phyloP scores from a whole-genome alignment of 2,797 vertebrate species.

The Craterocephalus amniculus region DNA sequence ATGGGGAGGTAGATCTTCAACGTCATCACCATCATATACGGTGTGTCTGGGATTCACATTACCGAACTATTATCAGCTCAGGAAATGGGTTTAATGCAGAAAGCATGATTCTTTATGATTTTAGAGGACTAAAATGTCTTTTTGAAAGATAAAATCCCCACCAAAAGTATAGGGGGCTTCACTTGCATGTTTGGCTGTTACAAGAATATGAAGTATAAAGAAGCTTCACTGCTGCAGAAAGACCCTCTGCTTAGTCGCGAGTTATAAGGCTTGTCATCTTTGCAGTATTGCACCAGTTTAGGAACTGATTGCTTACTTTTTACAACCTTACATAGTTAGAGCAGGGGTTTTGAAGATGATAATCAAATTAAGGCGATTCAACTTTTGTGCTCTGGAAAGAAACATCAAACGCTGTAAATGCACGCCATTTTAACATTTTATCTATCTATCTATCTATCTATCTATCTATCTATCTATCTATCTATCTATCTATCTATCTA shows the following conservation, averaged over 20 bases:
- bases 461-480: no score
- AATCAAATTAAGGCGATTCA: no score
- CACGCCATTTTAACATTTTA: no score
- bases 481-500: no score
- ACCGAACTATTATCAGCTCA: slow-evolving; percentile 24
- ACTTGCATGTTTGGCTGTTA: slow-evolving; percentile 10
- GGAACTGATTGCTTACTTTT: neutral
- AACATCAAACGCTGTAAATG: neutral
- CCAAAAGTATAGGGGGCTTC: neutral
- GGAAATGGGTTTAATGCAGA: neutral
- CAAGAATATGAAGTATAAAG: neutral
- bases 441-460: no score
- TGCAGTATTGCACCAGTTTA: neutral
- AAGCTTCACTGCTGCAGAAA: no score
- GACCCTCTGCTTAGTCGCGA: neutral
- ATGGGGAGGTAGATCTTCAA: slow-evolving; percentile 54
- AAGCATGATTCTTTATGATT: no score
- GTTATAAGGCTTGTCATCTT: neutral
- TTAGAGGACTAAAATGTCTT: neutral
- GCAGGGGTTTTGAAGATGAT: no score
- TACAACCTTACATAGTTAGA: no score
- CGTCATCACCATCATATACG: slow-evolving; percentile 35
- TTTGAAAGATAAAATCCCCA: neutral
- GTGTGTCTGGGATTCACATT: slow-evolving; percentile 43
- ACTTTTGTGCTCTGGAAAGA: neutral